phyloP scores from a whole-genome alignment of 1,140 invertebrate species.

The Wasmannia auropunctata region DNA sequence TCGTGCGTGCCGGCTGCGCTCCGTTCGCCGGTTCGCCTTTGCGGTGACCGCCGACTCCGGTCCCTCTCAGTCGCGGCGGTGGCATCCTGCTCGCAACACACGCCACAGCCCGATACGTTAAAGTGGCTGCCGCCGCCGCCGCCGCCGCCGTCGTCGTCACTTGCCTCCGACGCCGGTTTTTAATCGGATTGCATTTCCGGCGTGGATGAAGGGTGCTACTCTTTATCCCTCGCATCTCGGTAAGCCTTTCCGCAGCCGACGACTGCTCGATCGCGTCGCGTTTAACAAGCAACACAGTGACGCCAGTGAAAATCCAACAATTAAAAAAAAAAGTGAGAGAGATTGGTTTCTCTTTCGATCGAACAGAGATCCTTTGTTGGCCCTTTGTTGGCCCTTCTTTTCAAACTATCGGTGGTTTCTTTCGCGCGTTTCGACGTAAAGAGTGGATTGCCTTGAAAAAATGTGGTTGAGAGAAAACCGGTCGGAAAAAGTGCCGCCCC shows the following conservation, averaged over 20 bases:
- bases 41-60: conserved; percentile 42
- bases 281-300: not conserved
- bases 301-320: not conserved
- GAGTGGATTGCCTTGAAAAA: not conserved
- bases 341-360: not conserved
- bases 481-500: not conserved
- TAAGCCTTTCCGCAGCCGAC: not conserved
- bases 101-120: conserved; percentile 20
- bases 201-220: not conserved
- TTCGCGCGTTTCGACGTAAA: not conserved
- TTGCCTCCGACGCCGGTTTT: conserved; percentile 21
- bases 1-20: conserved; percentile 14
- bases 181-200: conserved; percentile 26
- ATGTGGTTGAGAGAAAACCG: not conserved
- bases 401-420: not conserved
- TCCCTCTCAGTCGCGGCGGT: conserved; percentile 70
- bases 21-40: conserved; percentile 32
- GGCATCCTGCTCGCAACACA: conserved; percentile 69
- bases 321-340: not conserved
- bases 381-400: not conserved
- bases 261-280: not conserved
- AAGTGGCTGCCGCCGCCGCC: conserved; percentile 1
- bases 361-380: too few relatives aligned
- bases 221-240: not conserved
- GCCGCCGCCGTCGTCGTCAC: not conserved